phyloP scores from a whole-genome alignment of 2,888 invertebrate species.

The Phyllotreta cruciferae region DNA sequence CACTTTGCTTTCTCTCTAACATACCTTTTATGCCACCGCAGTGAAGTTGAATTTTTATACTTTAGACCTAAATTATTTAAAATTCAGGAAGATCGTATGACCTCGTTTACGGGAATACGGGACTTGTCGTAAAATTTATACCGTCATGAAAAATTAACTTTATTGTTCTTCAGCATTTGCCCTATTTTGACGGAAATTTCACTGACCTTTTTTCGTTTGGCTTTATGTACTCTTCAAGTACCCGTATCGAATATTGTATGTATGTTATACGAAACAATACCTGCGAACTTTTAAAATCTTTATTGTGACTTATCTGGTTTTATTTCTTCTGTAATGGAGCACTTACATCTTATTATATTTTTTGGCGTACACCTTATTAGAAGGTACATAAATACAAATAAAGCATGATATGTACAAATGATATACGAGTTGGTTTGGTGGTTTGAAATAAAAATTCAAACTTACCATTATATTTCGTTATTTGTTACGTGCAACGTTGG shows the following conservation, averaged over 20 bases:
- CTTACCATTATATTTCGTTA: background rate
- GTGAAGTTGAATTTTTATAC: slow-evolving; percentile 26
- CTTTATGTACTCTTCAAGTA: slow-evolving; percentile 18
- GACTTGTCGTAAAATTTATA: slow-evolving; percentile 35
- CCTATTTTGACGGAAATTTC: slow-evolving; percentile 25
- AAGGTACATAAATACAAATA: too few relatives aligned
- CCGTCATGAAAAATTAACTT: slow-evolving; percentile 35
- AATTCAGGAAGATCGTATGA: slow-evolving; percentile 35
- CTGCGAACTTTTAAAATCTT: slow-evolving; percentile 3
- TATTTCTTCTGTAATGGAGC: background rate
- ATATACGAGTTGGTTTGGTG: too few relatives aligned
- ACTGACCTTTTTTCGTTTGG: slow-evolving; percentile 19
- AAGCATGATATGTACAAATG: too few relatives aligned
- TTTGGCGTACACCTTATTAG: too few relatives aligned
- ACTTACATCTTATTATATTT: too few relatives aligned
- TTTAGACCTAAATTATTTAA: slow-evolving; percentile 34
- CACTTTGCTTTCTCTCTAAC: slow-evolving; percentile 23
- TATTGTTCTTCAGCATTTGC: slow-evolving; percentile 28
- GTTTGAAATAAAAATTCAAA: too few relatives aligned
- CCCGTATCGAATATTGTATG: slow-evolving; percentile 3
- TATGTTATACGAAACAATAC: background rate
- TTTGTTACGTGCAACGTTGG: slow-evolving; percentile 16
- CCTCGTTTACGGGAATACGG: slow-evolving; percentile 32
- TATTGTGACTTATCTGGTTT: background rate
- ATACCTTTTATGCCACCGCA: slow-evolving; percentile 25